These are phyloP conservation scores for Prunella strophiata DNA, from an alignment of 2,797 vertebrate genomes.

Conservation along the genomic window DNA sequence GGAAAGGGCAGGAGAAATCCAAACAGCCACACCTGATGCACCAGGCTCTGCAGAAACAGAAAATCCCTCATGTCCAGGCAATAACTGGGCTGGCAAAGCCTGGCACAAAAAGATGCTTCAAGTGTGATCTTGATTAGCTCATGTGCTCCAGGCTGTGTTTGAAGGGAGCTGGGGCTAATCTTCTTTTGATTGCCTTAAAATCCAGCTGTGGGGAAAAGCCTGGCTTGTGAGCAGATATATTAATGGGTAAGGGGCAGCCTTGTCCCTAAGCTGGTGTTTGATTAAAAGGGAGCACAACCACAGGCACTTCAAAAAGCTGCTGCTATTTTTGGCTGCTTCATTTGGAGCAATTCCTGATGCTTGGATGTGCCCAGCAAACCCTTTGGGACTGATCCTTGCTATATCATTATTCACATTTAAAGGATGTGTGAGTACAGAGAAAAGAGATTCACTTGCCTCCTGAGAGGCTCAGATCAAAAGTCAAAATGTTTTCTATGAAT, in stretches of 20 bases:
- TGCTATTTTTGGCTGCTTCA: not conserved
- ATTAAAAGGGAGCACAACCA: slow-evolving; percentile 20
- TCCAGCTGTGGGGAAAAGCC: not conserved
- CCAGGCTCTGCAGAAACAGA: not conserved
- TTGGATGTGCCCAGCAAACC: not conserved
- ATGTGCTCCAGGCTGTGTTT: not conserved
- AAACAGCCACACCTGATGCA: not conserved
- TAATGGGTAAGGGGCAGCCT: not conserved
- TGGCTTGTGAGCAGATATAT: not conserved
- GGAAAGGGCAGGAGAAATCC: not conserved
- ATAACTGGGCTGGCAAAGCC: not conserved
- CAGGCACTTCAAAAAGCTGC: slow-evolving; percentile 4
- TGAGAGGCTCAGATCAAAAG: not conserved
- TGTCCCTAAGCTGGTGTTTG: not conserved
- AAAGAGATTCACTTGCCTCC: not conserved
- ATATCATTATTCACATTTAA: not conserved
- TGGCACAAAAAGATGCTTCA: not conserved
- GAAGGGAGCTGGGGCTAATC: slow-evolving; percentile 1
- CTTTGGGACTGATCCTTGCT: not conserved
- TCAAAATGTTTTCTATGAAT: not conserved
- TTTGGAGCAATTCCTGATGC: not conserved
- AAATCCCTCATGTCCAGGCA: not conserved
- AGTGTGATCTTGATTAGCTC: not conserved
- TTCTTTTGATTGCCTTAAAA: slow-evolving; percentile 24
- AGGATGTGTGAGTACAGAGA: not conserved